phyloP scores from a whole-genome alignment of 2,888 invertebrate species.

The Alcis repandata region DNA sequence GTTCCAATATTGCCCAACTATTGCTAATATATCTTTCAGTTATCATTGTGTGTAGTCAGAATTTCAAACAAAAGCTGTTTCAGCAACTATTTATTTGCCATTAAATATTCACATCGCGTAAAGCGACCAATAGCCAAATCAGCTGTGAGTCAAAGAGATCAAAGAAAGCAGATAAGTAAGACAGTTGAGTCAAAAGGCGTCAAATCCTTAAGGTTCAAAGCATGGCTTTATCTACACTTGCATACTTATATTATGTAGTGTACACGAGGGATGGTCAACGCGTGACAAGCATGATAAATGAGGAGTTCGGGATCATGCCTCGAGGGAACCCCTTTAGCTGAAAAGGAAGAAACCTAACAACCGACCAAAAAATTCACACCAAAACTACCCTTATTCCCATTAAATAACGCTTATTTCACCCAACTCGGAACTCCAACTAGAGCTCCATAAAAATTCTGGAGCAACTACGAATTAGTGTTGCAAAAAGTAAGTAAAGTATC shows the following conservation, averaged over 20 bases:
- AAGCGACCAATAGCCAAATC: conserved; percentile 19
- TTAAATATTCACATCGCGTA: conserved; percentile 27
- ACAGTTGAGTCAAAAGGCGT: conserved; percentile 37
- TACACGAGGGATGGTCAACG: conserved; percentile 84
- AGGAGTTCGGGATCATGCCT: conserved; percentile 82
- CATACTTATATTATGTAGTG: conserved; percentile 63
- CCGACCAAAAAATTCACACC: conserved; percentile 47
- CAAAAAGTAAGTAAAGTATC: conserved; percentile 72
- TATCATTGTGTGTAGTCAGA: too few relatives aligned
- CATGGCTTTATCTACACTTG: conserved; percentile 59
- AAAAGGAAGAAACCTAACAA: conserved; percentile 70
- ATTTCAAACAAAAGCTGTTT: too few relatives aligned
- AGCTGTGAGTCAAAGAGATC: conserved; percentile 23
- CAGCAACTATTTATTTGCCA: neutral
- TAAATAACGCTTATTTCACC: conserved; percentile 53
- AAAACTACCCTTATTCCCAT: conserved; percentile 56
- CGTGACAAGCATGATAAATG: conserved; percentile 86
- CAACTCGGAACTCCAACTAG: conserved; percentile 47
- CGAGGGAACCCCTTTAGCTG: conserved; percentile 78
- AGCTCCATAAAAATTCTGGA: conserved; percentile 73
- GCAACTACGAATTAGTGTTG: conserved; percentile 76
- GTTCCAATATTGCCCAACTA: too few relatives aligned
- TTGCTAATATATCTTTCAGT: too few relatives aligned
- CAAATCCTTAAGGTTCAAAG: conserved; percentile 52
- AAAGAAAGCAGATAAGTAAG: conserved; percentile 31